Percentiles rank a stretch among this genome's conserved stretches.
Evolutionary conservation across 2,888 invertebrate species (phyloP).

Genomic region (Archaeoteleia sp.): DNA sequence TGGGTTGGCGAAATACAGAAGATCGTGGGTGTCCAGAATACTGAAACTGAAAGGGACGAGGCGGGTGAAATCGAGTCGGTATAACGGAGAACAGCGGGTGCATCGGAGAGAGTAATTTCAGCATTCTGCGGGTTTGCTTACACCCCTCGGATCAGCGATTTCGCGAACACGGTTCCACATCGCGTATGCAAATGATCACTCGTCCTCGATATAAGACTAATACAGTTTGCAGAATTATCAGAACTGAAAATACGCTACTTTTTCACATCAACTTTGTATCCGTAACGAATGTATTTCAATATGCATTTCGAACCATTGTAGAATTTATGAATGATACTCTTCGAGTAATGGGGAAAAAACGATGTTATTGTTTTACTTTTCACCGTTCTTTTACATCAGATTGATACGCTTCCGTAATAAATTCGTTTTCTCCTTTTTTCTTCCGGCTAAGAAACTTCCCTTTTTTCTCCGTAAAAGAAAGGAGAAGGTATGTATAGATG

Average conservation of each 20-base stretch:
- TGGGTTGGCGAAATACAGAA: conserved; percentile 68
- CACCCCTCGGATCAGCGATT: conserved; percentile 68
- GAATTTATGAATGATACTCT: conserved; percentile 5
- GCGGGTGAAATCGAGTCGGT: conserved; percentile 60
- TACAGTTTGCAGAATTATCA: conserved; percentile 42
- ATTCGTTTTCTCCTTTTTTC: conserved; percentile 9
- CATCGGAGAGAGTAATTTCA: conserved; percentile 72
- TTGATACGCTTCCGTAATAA: conserved; percentile 32
- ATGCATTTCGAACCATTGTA: not conserved
- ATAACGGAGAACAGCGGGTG: conserved; percentile 66
- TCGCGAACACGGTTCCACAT: conserved; percentile 51
- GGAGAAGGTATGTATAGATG: conserved; percentile 4
- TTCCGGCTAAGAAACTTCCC: conserved; percentile 34
- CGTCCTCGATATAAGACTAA: conserved; percentile 50
- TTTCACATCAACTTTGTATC: no score
- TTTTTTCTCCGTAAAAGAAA: conserved; percentile 22
- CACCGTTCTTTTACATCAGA: conserved; percentile 30
- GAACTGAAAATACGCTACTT: no score
- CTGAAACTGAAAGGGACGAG: conserved; percentile 47
- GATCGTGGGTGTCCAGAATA: conserved; percentile 60
- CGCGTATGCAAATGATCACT: conserved; percentile 56
- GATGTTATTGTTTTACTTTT: conserved; percentile 49
- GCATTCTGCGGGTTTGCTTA: conserved; percentile 73
- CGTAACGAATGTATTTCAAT: no score
- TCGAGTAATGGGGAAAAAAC: conserved; percentile 32